phyloP scores from a whole-genome alignment of 2,888 invertebrate species.

The Polymixis flavicincta region DNA sequence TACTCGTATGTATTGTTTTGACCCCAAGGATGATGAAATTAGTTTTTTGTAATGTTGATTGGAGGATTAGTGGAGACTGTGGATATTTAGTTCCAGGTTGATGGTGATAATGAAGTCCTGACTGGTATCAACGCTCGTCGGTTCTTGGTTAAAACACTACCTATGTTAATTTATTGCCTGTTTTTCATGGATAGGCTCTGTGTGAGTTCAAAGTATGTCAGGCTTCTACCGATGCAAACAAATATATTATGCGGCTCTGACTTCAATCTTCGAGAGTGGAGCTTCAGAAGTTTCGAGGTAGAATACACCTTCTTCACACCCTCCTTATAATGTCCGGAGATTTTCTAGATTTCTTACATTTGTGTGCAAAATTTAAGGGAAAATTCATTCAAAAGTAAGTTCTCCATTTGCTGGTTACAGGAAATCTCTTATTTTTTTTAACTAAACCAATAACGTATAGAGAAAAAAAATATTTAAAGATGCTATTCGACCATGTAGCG shows the following conservation, averaged over 20 bases:
- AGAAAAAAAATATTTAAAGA: too few species aligned
- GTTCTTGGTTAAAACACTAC: not conserved
- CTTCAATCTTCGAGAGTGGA: not conserved
- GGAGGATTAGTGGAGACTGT: too few species aligned
- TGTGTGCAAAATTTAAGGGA: not conserved
- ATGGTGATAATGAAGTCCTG: not conserved
- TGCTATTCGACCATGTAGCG: too few species aligned
- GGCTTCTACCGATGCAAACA: not conserved
- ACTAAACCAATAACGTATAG: too few species aligned
- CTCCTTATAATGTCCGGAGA: not conserved
- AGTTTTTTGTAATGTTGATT: not conserved
- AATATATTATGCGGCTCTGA: not conserved
- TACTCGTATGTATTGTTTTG: too few species aligned
- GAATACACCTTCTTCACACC: not conserved
- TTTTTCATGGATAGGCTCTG: not conserved
- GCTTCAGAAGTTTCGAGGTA: not conserved
- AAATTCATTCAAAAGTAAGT: not conserved
- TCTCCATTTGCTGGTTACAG: too few species aligned
- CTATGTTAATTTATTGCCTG: not conserved
- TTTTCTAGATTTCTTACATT: not conserved
- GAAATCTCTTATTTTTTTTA: too few species aligned
- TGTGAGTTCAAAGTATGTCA: not conserved
- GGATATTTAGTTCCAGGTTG: not conserved
- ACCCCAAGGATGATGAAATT: too few species aligned
- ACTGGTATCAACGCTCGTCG: not conserved